These are phyloP conservation scores for Datnioides undecimradiatus DNA, from an alignment of 2,113 vertebrate species.

Conservation along the genomic window DNA sequence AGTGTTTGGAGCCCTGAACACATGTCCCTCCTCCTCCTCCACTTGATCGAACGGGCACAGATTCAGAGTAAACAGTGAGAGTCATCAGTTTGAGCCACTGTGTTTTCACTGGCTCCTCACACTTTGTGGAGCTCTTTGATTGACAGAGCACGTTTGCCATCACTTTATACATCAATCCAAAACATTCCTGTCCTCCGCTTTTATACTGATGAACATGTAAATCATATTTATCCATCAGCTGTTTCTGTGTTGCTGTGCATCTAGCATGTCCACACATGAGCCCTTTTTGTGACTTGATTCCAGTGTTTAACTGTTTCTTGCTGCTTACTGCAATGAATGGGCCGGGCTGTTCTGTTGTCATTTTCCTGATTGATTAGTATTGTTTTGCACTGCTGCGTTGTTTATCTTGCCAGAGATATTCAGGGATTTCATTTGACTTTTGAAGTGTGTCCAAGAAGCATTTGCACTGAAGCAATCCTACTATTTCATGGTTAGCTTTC, in stretches of 20 bases:
- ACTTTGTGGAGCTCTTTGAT: slow-evolving; percentile 27
- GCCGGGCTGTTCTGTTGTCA: slow-evolving; percentile 34
- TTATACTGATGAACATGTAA: slow-evolving; percentile 30
- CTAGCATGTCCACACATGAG: background rate
- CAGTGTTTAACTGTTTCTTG: slow-evolving; percentile 17
- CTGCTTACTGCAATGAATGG: slow-evolving; percentile 6
- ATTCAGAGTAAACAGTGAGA: slow-evolving; percentile 30
- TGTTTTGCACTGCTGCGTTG: slow-evolving; percentile 32
- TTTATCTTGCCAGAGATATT: slow-evolving; percentile 55
- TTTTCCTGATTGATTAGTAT: slow-evolving; percentile 51
- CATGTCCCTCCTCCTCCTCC: slow-evolving; percentile 2
- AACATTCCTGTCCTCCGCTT: slow-evolving; percentile 32
- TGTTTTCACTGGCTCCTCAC: slow-evolving; percentile 53
- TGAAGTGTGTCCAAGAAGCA: slow-evolving; percentile 32
- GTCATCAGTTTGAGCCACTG: slow-evolving; percentile 17
- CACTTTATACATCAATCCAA: slow-evolving; percentile 13
- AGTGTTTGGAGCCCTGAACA: slow-evolving; percentile 21
- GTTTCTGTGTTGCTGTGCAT: slow-evolving; percentile 4
- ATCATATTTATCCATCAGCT: slow-evolving; percentile 41
- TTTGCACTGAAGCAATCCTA: slow-evolving; percentile 29
- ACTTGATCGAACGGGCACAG: slow-evolving; percentile 10
- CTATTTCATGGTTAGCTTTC: slow-evolving; percentile 23
- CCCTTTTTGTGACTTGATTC: slow-evolving; percentile 20
- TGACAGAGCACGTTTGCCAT: slow-evolving; percentile 32
- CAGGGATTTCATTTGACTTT: slow-evolving; percentile 7